These are phyloP conservation scores for Entomobrya proxima DNA, from an alignment of 2,888 invertebrate species.

Conservation along the genomic window DNA sequence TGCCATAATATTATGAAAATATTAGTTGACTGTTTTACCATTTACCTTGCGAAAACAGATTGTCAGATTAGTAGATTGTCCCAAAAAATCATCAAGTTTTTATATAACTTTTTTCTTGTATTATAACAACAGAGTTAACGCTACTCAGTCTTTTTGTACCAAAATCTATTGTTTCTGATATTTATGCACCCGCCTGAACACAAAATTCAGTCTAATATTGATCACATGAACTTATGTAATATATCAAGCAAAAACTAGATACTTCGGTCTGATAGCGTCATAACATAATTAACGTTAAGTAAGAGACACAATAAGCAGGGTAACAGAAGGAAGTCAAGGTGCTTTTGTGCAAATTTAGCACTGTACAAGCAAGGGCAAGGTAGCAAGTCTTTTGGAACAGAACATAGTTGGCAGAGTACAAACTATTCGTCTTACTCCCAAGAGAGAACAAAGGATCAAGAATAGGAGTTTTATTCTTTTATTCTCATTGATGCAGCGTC, in stretches of 20 bases:
- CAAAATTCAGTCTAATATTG: neutral
- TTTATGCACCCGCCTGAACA: too few species aligned
- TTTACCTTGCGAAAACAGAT: too few species aligned
- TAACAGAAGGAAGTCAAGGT: slow-evolving; percentile 65
- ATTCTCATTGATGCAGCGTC: neutral
- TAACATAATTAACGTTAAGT: slow-evolving; percentile 19
- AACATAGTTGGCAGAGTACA: neutral
- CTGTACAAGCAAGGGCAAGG: slow-evolving; percentile 59
- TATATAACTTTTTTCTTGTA: too few species aligned
- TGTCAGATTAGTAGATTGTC: too few species aligned
- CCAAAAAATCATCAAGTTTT: too few species aligned
- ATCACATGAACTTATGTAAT: slow-evolving; percentile 14
- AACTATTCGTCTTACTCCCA: neutral
- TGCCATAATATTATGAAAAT: neutral
- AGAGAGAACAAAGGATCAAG: slow-evolving; percentile 10
- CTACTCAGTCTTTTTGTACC: too few species aligned
- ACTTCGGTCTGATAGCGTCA: slow-evolving; percentile 33
- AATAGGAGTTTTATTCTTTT: neutral
- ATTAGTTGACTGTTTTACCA: too few species aligned
- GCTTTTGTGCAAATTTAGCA: slow-evolving; percentile 21
- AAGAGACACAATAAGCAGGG: neutral
- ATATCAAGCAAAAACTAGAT: slow-evolving; percentile 31
- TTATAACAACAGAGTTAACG: too few species aligned
- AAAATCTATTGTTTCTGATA: too few species aligned
- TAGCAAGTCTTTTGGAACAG: slow-evolving; percentile 56